Evolutionary conservation across 2,888 invertebrate genomes (phyloP).

Genomic region (Biston stratarius): DNA sequence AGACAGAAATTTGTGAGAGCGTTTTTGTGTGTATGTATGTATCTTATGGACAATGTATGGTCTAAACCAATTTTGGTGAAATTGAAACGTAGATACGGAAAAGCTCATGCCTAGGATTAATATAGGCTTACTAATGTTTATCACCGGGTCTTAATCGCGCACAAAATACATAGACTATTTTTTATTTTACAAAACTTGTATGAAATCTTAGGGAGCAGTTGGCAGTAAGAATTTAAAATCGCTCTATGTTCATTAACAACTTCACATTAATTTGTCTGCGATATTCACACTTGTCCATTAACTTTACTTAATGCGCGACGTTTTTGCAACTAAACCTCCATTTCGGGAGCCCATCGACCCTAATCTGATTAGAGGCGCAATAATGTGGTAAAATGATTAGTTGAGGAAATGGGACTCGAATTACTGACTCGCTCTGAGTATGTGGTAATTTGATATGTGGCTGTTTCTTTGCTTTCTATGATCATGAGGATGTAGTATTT

Average conservation of each 20-base stretch:
- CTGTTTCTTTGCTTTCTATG: constrained; percentile 18
- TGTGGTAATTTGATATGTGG: constrained; percentile 35
- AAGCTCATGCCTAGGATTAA: too few species aligned
- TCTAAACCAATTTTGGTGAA: too few species aligned
- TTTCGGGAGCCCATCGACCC: constrained; percentile 30
- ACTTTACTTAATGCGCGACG: constrained; percentile 30
- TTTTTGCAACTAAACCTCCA: constrained; percentile 42
- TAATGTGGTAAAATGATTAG: constrained; percentile 46
- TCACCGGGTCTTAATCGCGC: too few species aligned
- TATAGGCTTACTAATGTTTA: too few species aligned
- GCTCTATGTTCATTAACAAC: neutral
- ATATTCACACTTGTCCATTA: constrained; percentile 16
- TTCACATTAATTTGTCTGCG: neutral
- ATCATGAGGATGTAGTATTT: neutral
- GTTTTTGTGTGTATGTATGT: too few species aligned
- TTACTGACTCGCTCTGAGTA: constrained; percentile 37
- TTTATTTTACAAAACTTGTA: too few species aligned
- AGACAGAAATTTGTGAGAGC: too few species aligned
- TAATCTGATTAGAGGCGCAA: constrained; percentile 42
- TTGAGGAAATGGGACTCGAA: constrained; percentile 39
- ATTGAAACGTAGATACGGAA: too few species aligned
- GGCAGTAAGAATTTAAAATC: too few species aligned
- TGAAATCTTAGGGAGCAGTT: too few species aligned
- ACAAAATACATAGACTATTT: too few species aligned
- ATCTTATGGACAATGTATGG: too few species aligned